Base-by-base conservation (phyloP, 2,797 vertebrate species). In the Xenopus petersii region DNA sequence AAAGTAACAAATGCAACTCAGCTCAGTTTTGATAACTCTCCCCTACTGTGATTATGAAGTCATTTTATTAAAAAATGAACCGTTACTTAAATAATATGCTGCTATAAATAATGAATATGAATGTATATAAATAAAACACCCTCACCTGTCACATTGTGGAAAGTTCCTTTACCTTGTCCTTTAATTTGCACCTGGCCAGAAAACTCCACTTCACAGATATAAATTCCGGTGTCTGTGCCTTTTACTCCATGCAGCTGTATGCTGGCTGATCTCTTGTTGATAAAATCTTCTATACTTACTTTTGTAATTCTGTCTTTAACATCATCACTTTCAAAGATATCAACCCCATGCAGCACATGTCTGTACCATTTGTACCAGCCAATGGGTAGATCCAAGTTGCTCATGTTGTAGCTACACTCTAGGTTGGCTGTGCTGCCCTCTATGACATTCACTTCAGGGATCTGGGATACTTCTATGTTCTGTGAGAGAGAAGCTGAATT, bases 321-420 rank as follows among this genome's bases (percentile, higher is more conserved):
- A 55, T 0, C 4, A 10, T 56, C 13, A 0, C 1, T 12, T 5
- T 10, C 2, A 51, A 51, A 12, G 2, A 15, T 17, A 10, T 26
- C 6, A 7, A 51, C 66, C 10, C 10, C 3, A 2, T 15, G 3
- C 15, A 3, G 0, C 17, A 8, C 54, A 42, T 58, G 51, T 16
- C 51, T 54, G 51, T 68, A 56, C 66, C 66, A 68, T 11, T n/a
- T 68, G 66, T n/a, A 36, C 24, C 12, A 56, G 15, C 66, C 66
- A 21, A 1, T 12, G 2, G 4, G 5, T 1, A 13, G 2, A 24
- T 16, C 33, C 12, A n/a, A 5, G 26, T 4, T n/a, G 13, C n/a
- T 55, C 12, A 17, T 4, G 54, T 16, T 56, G 24, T 55, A 68
- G 16, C 47, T 55, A 68, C 51, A 68, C n/a, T 55, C 9, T 30